Percentiles rank a stretch among this genome's conserved stretches.
These are phyloP conservation scores for human DNA, from an alignment of 2,113 vertebrate genomes.

Conservation along the genomic window DNA sequence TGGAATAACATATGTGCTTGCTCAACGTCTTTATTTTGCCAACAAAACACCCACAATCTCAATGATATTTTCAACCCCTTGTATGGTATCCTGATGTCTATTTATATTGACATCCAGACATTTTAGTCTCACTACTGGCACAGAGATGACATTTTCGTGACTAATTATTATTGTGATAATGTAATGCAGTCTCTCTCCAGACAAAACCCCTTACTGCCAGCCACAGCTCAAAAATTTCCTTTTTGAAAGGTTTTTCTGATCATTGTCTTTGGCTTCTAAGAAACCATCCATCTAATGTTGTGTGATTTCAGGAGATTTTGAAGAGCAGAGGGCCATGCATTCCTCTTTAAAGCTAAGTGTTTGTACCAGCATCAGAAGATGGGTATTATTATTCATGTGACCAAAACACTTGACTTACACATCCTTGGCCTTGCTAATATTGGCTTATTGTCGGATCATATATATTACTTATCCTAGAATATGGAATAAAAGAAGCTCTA, in stretches of 20 bases:
- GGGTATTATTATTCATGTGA: background rate
- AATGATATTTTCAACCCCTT: slow-evolving; percentile 58
- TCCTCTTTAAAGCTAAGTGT: background rate
- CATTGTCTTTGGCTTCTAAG: slow-evolving; percentile 17
- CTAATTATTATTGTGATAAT: slow-evolving; percentile 47
- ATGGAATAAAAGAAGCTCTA: background rate
- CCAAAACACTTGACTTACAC: background rate
- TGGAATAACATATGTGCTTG: slow-evolving; percentile 37
- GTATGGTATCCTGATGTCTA: background rate
- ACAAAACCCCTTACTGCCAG: slow-evolving; percentile 19
- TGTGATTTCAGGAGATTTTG: slow-evolving; percentile 29
- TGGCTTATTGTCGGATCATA: background rate
- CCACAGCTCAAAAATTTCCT: slow-evolving; percentile 34
- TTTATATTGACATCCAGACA: slow-evolving; percentile 56
- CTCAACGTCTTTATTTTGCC: slow-evolving; percentile 53
- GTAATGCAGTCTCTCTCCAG: slow-evolving; percentile 24
- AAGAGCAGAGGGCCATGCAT: background rate
- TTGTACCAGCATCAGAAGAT: background rate
- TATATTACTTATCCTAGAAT: background rate
- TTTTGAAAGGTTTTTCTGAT: slow-evolving; percentile 21
- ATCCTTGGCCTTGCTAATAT: background rate
- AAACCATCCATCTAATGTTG: slow-evolving; percentile 28
- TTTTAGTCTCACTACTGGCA: slow-evolving; percentile 56
- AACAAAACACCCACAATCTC: slow-evolving; percentile 53
- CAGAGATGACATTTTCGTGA: slow-evolving; percentile 49